Base-by-base conservation (phyloP, 2,888 invertebrate species). In the Chorisops tibialis region DNA sequence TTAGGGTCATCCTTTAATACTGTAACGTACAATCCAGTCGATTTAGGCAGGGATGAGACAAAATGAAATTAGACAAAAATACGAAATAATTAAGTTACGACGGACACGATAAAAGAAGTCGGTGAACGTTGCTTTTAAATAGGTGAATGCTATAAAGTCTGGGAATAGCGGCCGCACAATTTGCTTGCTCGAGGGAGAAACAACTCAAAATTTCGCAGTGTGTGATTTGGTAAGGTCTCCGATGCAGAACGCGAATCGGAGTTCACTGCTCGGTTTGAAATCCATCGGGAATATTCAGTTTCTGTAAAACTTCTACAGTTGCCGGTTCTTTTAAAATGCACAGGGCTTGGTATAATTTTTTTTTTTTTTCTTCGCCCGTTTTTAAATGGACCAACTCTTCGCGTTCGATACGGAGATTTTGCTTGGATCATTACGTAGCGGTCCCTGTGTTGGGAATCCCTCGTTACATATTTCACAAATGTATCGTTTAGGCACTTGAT, bases 181-280 rank as follows among this genome's bases (percentile, higher is more conserved):
- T n/a, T n/a, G n/a, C n/a, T n/a, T n/a, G n/a, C n/a, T n/a, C n/a
- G n/a, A n/a, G n/a, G n/a, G n/a, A n/a, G n/a, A n/a, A n/a, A n/a
- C n/a, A n/a, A n/a, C n/a, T n/a, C n/a, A n/a, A n/a, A n/a, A n/a
- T n/a, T n/a, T n/a, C n/a, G n/a, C n/a, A n/a, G n/a, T n/a, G n/a
- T n/a, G n/a, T n/a, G n/a, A n/a, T n/a, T n/a, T 87, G 85, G 58
- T 93, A 77, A 0, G 94, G 87, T 18, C 96, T 81, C 56, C 93
- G 79, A 76, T 97, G 97, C 56, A 96, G 79, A 4, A 97, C 97
- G 64, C 97, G 79, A 39, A 97, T 80, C 0, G 96, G 96, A 1
- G 97, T 97, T 74, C 87, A 87, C 77, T 97, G 97, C 39, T 82
- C 71, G 22, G 95, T 79, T 58, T 79, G 78, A 12, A 94, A 72